phyloP scores from a whole-genome alignment of 2,888 invertebrate species.

The Boloria selene region DNA sequence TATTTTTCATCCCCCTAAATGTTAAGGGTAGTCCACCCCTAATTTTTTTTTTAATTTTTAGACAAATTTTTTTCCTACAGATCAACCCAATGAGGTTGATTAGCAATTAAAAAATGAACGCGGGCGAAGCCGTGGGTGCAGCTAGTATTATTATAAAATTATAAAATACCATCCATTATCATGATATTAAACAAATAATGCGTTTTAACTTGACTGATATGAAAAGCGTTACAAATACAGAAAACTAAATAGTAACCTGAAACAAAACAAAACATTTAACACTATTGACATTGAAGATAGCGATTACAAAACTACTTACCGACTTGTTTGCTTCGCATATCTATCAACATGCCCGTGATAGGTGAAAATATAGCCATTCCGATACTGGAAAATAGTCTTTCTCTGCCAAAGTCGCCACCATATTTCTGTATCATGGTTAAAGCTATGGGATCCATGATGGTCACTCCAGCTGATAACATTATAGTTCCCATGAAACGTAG shows the following conservation, averaged over 20 bases:
- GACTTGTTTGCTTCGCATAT: slow-evolving; percentile 84
- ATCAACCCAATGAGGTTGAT: no score
- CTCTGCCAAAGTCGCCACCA: slow-evolving; percentile 91
- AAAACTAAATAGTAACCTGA: not conserved
- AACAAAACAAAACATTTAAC: slow-evolving; percentile 11
- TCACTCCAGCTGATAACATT: slow-evolving; percentile 92
- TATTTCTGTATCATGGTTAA: slow-evolving; percentile 92
- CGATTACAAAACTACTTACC: slow-evolving; percentile 70
- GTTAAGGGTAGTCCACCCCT: no score
- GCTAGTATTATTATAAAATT: no score
- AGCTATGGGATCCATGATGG: slow-evolving; percentile 94
- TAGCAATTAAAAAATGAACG: no score
- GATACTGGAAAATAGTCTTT: slow-evolving; percentile 89
- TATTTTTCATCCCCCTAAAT: no score
- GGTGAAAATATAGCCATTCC: slow-evolving; percentile 93
- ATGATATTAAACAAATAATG: no score
- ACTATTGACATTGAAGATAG: slow-evolving; percentile 72
- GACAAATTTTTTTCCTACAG: no score
- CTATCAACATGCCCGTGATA: slow-evolving; percentile 89
- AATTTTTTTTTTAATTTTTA: no score
- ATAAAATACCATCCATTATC: no score
- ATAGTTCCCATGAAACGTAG: slow-evolving; percentile 90
- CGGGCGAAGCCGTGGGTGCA: no score
- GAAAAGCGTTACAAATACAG: no score
- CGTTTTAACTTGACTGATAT: no score